Base-by-base conservation (phyloP, 2,113 vertebrate genomes). In the Choloepus hoffmanni region DNA sequence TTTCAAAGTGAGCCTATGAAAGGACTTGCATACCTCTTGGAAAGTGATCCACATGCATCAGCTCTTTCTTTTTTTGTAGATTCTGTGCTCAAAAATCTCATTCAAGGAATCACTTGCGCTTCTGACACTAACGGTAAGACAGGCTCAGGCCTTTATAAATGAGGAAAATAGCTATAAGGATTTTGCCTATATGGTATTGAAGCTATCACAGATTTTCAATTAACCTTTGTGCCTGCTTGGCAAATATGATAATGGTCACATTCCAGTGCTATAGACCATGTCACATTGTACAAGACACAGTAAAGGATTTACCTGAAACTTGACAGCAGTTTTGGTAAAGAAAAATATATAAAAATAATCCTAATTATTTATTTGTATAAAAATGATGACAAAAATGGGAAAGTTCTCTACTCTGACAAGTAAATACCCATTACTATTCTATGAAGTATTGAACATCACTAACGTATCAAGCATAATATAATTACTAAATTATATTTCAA, bases 121-220 rank as follows among this genome's bases (percentile, higher is more conserved):
- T 92, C 96, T 95, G 87, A 87, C 93, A 43, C 87, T 96, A 97
- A 92, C 89, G 45, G 9, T 23, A 95, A 94, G 97, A 94, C 21
- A 94, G 43, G 86, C 85, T 92, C 96, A 96, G 10, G 0, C 82
- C 84, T 89, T 18, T 89, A 90, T 83, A 13, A 10, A 70, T 93
- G 93, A 95, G 70, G 78, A 93, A 76, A 28, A 96, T 84, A 91
- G 82, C 92, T 93, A 90, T 90, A 58, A 97, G 94, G 43, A 33
- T 50, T 94, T 98, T 97, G 30, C 84, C 45, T 19, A 18, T 88
- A 63, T 62, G 48, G 28, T 94, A 33, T 19, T 96, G 48, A 36
- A 87, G 95, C 94, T 96, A 85, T 89, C 92, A 94, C 95, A 94
- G 68, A 55, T 97, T 97, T 98, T 94, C 23, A 60, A 96, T 98